Conservation (phyloP, 35 echinoderm and acorn worm species). For the Heliocidaris tuberculata region DNA sequence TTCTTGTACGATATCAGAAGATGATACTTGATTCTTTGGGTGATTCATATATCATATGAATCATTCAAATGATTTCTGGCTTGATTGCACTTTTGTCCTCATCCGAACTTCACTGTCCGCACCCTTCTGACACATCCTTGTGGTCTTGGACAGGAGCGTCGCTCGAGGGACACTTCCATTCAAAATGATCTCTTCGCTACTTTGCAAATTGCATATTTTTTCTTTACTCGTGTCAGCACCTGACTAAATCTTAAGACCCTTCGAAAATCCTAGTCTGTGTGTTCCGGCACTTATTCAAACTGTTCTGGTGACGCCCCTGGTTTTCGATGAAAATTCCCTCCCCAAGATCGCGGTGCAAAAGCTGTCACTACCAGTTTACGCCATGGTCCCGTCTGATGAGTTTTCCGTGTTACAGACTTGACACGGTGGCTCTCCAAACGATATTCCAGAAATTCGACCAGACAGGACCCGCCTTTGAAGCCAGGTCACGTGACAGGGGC, state of each 20-base stretch:
- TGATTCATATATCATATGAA: not conserved
- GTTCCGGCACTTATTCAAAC: no score
- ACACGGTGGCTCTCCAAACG: not conserved
- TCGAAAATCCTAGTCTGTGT: no score
- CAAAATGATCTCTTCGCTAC: not conserved
- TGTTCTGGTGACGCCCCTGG: not conserved
- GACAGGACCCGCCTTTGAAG: constrained; percentile 7
- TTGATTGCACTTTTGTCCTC: not conserved
- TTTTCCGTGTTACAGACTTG: not conserved
- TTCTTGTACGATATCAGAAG: no score
- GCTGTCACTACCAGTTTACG: constrained; percentile 4
- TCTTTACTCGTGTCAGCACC: no score
- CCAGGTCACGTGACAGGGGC: not conserved
- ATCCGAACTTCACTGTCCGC: not conserved
- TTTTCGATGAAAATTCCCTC: not conserved
- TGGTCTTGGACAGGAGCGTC: not conserved
- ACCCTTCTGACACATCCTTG: not conserved
- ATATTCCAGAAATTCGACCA: not conserved
- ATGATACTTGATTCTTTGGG: no score
- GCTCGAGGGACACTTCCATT: not conserved
- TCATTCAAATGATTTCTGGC: not conserved
- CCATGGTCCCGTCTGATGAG: not conserved
- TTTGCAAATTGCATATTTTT: no score
- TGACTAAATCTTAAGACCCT: no score
- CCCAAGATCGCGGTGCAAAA: not conserved